These are phyloP conservation scores for Coturnix japonica DNA, from an alignment of 2,113 vertebrate genomes.

Conservation along the genomic window DNA sequence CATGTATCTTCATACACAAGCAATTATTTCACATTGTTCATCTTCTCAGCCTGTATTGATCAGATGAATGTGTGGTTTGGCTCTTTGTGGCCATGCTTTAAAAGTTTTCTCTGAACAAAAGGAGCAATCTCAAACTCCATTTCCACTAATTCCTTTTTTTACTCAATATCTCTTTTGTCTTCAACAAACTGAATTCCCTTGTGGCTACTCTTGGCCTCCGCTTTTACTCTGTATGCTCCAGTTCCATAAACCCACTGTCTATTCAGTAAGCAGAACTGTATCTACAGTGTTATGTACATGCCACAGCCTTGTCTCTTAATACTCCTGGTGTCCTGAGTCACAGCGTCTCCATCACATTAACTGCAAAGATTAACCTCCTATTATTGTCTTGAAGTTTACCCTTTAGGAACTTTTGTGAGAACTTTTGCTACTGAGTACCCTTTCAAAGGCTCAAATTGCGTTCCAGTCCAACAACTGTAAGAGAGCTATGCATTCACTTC, in stretches of 20 bases:
- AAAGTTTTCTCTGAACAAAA: constrained; percentile 33
- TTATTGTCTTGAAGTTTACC: not conserved
- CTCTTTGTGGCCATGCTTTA: not conserved
- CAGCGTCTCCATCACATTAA: not conserved
- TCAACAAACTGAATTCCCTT: constrained; percentile 19
- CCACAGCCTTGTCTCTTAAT: not conserved
- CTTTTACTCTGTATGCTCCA: not conserved
- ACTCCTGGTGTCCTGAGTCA: not conserved
- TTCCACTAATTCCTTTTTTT: constrained; percentile 41
- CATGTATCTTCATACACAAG: constrained; percentile 4
- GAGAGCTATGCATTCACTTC: not conserved
- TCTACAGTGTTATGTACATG: not conserved
- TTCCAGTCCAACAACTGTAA: not conserved
- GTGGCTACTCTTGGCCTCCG: constrained; percentile 16
- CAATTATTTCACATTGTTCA: constrained; percentile 25
- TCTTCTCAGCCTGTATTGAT: constrained; percentile 28
- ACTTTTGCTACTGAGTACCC: not conserved
- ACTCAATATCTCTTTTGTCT: constrained; percentile 44
- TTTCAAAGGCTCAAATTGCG: not conserved
- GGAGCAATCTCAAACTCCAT: constrained; percentile 30
- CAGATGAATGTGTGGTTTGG: constrained; percentile 50
- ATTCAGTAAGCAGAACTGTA: not conserved
- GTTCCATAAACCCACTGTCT: constrained; percentile 34
- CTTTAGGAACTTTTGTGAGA: not conserved
- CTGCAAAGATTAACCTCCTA: not conserved